Conservation (phyloP, 1,140 invertebrate genomes). For the Monomorium pharaonis region DNA sequence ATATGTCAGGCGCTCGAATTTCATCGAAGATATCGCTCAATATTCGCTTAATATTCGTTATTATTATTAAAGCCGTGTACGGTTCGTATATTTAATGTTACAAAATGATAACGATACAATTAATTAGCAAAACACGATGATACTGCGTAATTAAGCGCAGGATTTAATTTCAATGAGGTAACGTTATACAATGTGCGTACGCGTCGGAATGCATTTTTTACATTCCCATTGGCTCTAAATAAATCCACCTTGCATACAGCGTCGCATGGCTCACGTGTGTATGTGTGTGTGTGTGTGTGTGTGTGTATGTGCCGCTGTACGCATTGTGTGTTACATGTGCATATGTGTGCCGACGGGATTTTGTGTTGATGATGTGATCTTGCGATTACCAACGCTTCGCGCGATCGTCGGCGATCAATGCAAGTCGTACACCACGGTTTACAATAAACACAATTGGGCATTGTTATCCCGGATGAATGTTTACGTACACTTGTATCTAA, state of each 20-base stretch:
- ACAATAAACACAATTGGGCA: slow-evolving; percentile 28
- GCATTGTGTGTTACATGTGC: background rate
- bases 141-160: background rate
- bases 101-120: slow-evolving; percentile 6
- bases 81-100: background rate
- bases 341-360: background rate
- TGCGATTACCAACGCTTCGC: background rate
- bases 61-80: background rate
- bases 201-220: background rate
- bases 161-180: background rate
- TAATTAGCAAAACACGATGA: slow-evolving; percentile 4
- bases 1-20: background rate
- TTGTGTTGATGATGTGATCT: background rate
- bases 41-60: background rate
- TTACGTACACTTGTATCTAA: background rate
- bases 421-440: background rate
- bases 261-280: background rate
- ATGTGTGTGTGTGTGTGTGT: background rate
- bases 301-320: background rate
- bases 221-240: background rate
- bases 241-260: slow-evolving; percentile 14
- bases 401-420: slow-evolving; percentile 29
- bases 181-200: background rate
- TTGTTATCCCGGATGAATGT: background rate
- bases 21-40: background rate